phyloP scores from a whole-genome alignment of 2,113 vertebrate genomes.

The Burhinus oedicnemus region DNA sequence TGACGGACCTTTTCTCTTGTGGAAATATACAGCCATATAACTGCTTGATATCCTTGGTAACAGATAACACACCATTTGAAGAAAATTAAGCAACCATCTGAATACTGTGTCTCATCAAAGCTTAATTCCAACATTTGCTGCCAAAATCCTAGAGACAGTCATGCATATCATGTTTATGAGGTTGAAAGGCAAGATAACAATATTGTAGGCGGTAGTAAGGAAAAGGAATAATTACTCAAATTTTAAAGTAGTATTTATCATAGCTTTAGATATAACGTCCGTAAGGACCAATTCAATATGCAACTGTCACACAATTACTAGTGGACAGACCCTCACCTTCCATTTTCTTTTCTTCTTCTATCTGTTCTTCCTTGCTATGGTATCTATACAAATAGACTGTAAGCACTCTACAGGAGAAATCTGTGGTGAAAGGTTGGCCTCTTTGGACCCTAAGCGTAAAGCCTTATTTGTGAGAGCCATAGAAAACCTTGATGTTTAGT shows the following conservation, averaged over 20 bases:
- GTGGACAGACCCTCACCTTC: background rate
- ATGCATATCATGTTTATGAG: background rate
- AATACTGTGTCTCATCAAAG: slow-evolving; percentile 31
- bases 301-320: background rate
- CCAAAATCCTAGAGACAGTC: background rate
- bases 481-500: background rate
- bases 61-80: slow-evolving; percentile 30
- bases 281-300: background rate
- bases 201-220: background rate
- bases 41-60: slow-evolving; percentile 52
- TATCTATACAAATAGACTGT: background rate
- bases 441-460: background rate
- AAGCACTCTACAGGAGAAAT: background rate
- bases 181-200: background rate
- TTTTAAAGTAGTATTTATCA: background rate
- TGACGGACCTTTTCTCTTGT: slow-evolving; percentile 37
- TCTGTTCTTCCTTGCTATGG: background rate
- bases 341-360: background rate
- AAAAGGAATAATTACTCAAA: background rate
- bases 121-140: slow-evolving; percentile 12
- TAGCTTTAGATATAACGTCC: background rate
- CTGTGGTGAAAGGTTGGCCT: background rate
- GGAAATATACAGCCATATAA: slow-evolving; percentile 31
- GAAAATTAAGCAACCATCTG: slow-evolving; percentile 43
- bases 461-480: background rate